A percentile compares a stretch with the other conserved stretches of the same genome.
Evolutionary conservation across 2,113 vertebrate species (phyloP).

Genomic region (Prinia subflava): DNA sequence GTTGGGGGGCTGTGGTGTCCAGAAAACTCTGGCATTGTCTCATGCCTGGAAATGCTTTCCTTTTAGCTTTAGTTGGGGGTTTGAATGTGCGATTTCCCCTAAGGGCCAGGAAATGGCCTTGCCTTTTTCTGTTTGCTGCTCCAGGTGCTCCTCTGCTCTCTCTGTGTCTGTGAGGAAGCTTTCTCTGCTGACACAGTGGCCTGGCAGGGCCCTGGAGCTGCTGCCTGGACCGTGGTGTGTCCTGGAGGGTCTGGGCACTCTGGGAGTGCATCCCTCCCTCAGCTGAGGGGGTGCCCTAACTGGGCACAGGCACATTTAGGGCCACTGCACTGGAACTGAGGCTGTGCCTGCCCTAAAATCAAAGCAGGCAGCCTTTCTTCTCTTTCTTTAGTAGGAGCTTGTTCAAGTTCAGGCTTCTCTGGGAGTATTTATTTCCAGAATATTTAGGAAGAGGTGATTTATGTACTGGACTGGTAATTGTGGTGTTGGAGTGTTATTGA

Average conservation of each 20-base stretch:
- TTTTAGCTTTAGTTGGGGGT: background rate
- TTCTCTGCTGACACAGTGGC: background rate
- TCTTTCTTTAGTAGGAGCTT: background rate
- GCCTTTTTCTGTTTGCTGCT: background rate
- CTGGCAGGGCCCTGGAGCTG: background rate
- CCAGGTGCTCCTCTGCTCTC: background rate
- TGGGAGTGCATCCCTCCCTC: background rate
- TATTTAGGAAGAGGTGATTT: background rate
- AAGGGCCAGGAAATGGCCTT: background rate
- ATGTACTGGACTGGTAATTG: background rate
- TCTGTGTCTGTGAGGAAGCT: background rate
- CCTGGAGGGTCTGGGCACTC: background rate
- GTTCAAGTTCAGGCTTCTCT: background rate
- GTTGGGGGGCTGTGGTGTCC: background rate
- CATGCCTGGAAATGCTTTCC: background rate
- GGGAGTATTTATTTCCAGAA: background rate
- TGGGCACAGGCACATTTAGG: background rate
- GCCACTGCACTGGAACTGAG: background rate
- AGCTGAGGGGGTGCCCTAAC: background rate
- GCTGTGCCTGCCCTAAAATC: background rate
- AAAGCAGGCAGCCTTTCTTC: background rate
- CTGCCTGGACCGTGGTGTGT: fast-evolving
- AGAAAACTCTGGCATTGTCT: background rate
- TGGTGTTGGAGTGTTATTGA: fast-evolving
- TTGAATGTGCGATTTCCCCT: fast-evolving